A percentile compares a stretch with the other conserved stretches of the same genome.
Conservation (phyloP, 2,113 vertebrate genomes). For the Cairina moschata region DNA sequence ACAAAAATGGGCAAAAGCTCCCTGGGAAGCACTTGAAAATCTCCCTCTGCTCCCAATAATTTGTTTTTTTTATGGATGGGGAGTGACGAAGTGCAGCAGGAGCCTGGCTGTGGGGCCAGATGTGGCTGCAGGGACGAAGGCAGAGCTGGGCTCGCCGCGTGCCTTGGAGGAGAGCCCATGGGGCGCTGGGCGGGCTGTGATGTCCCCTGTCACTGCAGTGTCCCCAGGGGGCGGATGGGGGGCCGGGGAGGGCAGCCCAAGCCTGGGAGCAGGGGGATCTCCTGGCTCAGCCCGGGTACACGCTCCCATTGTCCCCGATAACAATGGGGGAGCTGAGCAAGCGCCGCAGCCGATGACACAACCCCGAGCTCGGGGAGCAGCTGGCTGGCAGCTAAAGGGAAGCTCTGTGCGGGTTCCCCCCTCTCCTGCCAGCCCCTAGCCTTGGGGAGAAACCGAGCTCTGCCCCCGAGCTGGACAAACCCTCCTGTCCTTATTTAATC, state of each 20-base stretch:
- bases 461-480: background rate
- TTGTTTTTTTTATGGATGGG: background rate
- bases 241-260: background rate
- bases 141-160: accelerated
- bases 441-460: accelerated
- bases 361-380: background rate
- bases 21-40: background rate
- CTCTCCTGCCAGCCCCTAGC: background rate
- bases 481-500: background rate
- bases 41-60: background rate
- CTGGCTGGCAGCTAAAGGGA: constrained; percentile 36
- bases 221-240: background rate
- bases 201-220: no score
- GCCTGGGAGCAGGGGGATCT: background rate
- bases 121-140: background rate
- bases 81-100: accelerated
- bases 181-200: no score
- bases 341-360: constrained; percentile 8
- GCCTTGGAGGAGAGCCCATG: background rate
- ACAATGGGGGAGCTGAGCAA: constrained; percentile 6
- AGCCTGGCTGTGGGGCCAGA: accelerated
- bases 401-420: background rate
- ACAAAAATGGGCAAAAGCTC: background rate
- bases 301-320: background rate
- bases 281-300: background rate